These are phyloP conservation scores for Heliconius cydno DNA, from an alignment of 2,888 invertebrate genomes.

Conservation along the genomic window DNA sequence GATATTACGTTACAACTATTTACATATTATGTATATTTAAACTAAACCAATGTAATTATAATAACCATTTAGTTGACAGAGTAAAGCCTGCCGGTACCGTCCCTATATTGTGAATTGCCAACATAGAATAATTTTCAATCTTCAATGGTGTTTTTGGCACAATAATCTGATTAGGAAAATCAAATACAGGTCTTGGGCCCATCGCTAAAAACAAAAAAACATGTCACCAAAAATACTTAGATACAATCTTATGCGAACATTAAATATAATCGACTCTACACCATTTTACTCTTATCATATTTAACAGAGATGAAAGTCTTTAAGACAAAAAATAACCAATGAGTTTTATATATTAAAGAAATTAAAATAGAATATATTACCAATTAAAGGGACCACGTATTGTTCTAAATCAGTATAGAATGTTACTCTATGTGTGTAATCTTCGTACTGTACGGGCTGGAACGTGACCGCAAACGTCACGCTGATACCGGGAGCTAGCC, in stretches of 20 bases:
- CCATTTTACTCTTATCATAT: not conserved
- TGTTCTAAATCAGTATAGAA: slow-evolving; percentile 81
- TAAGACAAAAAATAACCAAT: not conserved
- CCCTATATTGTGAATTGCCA: slow-evolving; percentile 66
- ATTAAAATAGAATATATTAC: slow-evolving; percentile 61
- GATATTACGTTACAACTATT: too few species aligned
- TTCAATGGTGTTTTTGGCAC: slow-evolving; percentile 69
- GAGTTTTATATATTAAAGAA: not conserved
- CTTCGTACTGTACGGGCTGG: slow-evolving; percentile 80
- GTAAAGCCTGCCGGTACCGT: slow-evolving; percentile 66
- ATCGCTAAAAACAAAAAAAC: slow-evolving; percentile 59
- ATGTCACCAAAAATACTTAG: not conserved
- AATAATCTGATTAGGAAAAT: slow-evolving; percentile 68
- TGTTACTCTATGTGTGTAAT: slow-evolving; percentile 80
- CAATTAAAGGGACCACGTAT: slow-evolving; percentile 84
- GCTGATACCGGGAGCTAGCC: slow-evolving; percentile 88
- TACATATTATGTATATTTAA: too few species aligned
- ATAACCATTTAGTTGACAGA: slow-evolving; percentile 65
- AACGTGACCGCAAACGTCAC: slow-evolving; percentile 85
- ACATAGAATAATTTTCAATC: slow-evolving; percentile 58
- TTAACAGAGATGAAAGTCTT: not conserved
- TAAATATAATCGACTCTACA: not conserved
- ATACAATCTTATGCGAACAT: not conserved
- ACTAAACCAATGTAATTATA: not conserved
- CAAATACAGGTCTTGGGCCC: slow-evolving; percentile 72